These are phyloP conservation scores for Buathra laborator DNA, from an alignment of 2,888 invertebrate genomes.

Conservation along the genomic window DNA sequence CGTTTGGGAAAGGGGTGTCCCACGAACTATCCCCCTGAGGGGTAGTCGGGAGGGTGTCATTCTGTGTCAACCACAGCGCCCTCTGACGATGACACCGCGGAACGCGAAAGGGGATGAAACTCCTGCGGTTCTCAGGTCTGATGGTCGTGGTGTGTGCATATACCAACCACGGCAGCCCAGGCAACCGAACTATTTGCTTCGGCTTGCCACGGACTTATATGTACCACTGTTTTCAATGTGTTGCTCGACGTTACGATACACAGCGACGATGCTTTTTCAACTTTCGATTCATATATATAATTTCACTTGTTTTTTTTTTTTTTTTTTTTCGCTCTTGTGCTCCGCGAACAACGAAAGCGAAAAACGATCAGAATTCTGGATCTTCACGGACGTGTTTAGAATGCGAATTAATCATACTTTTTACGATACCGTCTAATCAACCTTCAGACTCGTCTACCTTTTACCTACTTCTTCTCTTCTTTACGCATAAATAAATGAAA, in stretches of 20 bases:
- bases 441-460: background rate
- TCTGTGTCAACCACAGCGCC: conserved; percentile 84
- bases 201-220: conserved; percentile 47
- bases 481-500: background rate
- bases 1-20: conserved; percentile 49
- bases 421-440: background rate
- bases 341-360: no score
- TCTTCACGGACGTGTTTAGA: background rate
- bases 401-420: no score
- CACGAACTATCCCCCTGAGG: conserved; percentile 13
- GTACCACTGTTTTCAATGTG: background rate
- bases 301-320: background rate
- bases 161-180: conserved; percentile 64
- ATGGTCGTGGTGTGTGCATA: conserved; percentile 46
- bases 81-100: conserved; percentile 85
- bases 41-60: conserved; percentile 79
- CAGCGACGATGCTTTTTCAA: conserved; percentile 28
- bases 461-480: background rate
- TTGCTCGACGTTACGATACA: conserved; percentile 13
- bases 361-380: no score
- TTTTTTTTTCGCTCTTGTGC: background rate
- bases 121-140: conserved; percentile 61
- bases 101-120: conserved; percentile 83
- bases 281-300: background rate
- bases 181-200: conserved; percentile 63